Percentiles rank a stretch among this genome's conserved stretches.
Conservation (phyloP, 2,888 invertebrate species). For the Nowickia ferox region DNA sequence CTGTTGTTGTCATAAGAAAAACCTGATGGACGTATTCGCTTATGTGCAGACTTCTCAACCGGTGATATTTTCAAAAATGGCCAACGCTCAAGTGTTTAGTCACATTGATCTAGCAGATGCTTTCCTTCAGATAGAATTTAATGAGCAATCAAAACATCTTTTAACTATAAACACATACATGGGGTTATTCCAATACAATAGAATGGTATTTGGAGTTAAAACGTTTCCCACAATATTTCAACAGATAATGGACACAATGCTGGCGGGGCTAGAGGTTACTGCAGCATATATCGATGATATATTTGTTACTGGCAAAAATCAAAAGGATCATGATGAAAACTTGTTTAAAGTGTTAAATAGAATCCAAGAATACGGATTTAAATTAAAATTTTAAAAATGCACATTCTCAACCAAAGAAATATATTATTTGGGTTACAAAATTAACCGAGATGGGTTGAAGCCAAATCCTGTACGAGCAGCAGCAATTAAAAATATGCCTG, state of each 20-base stretch:
- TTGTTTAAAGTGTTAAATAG: slow-evolving; percentile 36
- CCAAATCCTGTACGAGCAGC: slow-evolving; percentile 55
- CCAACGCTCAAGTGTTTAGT: slow-evolving; percentile 56
- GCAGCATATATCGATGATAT: slow-evolving; percentile 65
- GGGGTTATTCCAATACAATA: slow-evolving; percentile 56
- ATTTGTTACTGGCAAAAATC: slow-evolving; percentile 57
- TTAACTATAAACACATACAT: slow-evolving; percentile 60
- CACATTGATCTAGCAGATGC: slow-evolving; percentile 70
- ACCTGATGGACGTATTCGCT: slow-evolving; percentile 67
- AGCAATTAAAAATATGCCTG: slow-evolving; percentile 39
- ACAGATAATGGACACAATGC: slow-evolving; percentile 70
- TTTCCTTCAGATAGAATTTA: slow-evolving; percentile 62
- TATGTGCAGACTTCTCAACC: slow-evolving; percentile 66
- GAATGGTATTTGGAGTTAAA: slow-evolving; percentile 67
- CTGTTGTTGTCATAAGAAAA: slow-evolving; percentile 71
- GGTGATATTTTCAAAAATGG: slow-evolving; percentile 65
- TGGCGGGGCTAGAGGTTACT: slow-evolving; percentile 53
- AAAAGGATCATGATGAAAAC: slow-evolving; percentile 51
- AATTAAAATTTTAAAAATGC: slow-evolving; percentile 68
- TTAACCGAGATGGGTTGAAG: slow-evolving; percentile 63
- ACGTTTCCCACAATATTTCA: slow-evolving; percentile 69
- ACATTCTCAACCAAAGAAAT: slow-evolving; percentile 63
- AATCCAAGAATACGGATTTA: slow-evolving; percentile 64
- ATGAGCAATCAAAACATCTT: slow-evolving; percentile 62
- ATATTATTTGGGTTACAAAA: slow-evolving; percentile 60